Base-by-base conservation (phyloP, 1,140 invertebrate genomes). In the Zaprionus vittiger region DNA sequence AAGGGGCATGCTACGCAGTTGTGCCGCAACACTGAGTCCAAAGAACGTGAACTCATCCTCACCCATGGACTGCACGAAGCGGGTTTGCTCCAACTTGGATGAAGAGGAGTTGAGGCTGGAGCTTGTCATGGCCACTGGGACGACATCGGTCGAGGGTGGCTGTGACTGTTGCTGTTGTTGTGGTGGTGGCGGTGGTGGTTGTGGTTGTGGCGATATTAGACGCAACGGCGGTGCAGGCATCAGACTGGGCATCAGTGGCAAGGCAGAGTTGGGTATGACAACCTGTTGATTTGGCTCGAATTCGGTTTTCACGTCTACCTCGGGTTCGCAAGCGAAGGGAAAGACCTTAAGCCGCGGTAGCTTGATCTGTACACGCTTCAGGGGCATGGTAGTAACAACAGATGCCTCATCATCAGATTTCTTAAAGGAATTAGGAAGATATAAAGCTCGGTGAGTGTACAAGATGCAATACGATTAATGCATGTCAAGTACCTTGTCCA, bases 21-120 rank as follows among this genome's bases (percentile, higher is more conserved):
- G 85, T 3, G 85, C 85, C 2, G 73, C 85, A 11, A 89, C 81
- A 34, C 81, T 90, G 0, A 89, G 31, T 2, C 85, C 85, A n/a
- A 89, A 89, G 54, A 60, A 89, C 15, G 75, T 81, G 22, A 89
- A 89, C 44, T 89, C 85, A 57, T 89, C 86, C 6, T 81, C 81
- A 14, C 34, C 59, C 3, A 34, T 31, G 14, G 74, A n/a, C 2
- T 63, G 74, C 5, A 72, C 26, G 2, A 57, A 4, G 7, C 17
- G n/a, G 1, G 28, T 12, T 34, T 38, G 66, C 5, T 62, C 65
- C 26, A 61, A 4, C 2, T 17, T 41, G 20, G 52, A 4, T 9
- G 41, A 2, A 7, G 41, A 9, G n/a, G 7, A 17, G 15, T 5
- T 41, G 2, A 5, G 2, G 38, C 15, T n/a, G 15, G 47, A 17